Percentiles rank a stretch among this genome's conserved stretches.
phyloP scores from a whole-genome alignment of 2,113 vertebrate species.

The Leptocoma aspasia region DNA sequence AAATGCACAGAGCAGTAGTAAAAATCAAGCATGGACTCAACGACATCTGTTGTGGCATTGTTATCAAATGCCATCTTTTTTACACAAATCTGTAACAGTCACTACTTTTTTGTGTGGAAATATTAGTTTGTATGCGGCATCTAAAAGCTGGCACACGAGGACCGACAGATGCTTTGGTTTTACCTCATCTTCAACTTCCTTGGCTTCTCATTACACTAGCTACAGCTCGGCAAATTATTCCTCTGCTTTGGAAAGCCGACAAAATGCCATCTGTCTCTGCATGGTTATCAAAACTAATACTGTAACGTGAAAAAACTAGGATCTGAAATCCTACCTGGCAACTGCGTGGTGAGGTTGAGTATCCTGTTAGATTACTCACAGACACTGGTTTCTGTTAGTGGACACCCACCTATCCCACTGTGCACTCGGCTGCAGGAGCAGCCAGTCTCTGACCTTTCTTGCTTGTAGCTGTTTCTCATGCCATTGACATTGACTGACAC shows the following conservation, averaged over 20 bases:
- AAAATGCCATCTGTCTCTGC: conserved; percentile 82
- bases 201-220: conserved; percentile 75
- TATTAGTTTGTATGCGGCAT: conserved; percentile 76
- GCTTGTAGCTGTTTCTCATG: conserved; percentile 5
- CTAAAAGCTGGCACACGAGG: conserved; percentile 72
- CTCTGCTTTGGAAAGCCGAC: conserved; percentile 78
- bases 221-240: conserved; percentile 77
- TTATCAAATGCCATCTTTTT: conserved; percentile 79
- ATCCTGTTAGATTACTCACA: background rate
- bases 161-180: conserved; percentile 80
- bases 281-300: conserved; percentile 79
- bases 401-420: background rate
- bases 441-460: conserved; percentile 14
- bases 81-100: conserved; percentile 74
- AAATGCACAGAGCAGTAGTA: conserved; percentile 75
- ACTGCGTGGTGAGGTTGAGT: conserved; percentile 16
- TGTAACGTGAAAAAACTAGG: conserved; percentile 60
- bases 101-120: conserved; percentile 75
- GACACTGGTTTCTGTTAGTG: background rate
- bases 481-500: conserved; percentile 58
- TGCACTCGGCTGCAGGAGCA: background rate
- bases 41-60: conserved; percentile 80
- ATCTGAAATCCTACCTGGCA: conserved; percentile 61
- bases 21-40: conserved; percentile 75
- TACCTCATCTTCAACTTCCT: conserved; percentile 81